Conservation (phyloP, 2,797 vertebrate genomes). For the Lutjanus campechanus region DNA sequence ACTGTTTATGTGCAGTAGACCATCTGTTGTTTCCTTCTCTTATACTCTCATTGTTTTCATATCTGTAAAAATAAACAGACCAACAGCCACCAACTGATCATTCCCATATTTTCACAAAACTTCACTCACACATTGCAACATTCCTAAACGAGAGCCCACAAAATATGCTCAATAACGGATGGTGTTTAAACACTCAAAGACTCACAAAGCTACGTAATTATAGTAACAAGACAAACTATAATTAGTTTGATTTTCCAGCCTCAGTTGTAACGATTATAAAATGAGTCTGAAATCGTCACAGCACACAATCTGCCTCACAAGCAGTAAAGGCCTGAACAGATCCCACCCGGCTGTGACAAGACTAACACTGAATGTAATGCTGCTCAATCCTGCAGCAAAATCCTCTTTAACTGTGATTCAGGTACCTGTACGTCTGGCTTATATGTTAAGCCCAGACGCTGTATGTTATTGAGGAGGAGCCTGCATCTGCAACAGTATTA, state of each 20-base stretch:
- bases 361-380: slow-evolving; percentile 36
- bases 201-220: slow-evolving; percentile 40
- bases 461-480: slow-evolving; percentile 12
- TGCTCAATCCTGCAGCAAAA: slow-evolving; percentile 35
- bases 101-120: slow-evolving; percentile 54
- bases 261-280: slow-evolving; percentile 22
- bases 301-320: slow-evolving; percentile 3
- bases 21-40: slow-evolving; percentile 32
- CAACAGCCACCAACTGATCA: slow-evolving; percentile 31
- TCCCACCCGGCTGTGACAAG: slow-evolving; percentile 34
- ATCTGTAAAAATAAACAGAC: slow-evolving; percentile 44
- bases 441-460: slow-evolving; percentile 17
- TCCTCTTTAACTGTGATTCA: slow-evolving; percentile 11
- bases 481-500: slow-evolving; percentile 6
- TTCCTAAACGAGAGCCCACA: slow-evolving; percentile 10
- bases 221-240: slow-evolving; percentile 34
- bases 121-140: slow-evolving; percentile 1
- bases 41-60: slow-evolving; percentile 34
- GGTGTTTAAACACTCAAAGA: slow-evolving; percentile 26
- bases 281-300: slow-evolving; percentile 27
- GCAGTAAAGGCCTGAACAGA: slow-evolving; percentile 31
- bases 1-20: slow-evolving; percentile 11
- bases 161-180: slow-evolving; percentile 20
- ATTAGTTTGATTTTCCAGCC: slow-evolving; percentile 28
- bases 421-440: slow-evolving; percentile 16